Evolutionary conservation across 2,113 vertebrate species (phyloP).

Genomic region (Sylvia atricapilla): DNA sequence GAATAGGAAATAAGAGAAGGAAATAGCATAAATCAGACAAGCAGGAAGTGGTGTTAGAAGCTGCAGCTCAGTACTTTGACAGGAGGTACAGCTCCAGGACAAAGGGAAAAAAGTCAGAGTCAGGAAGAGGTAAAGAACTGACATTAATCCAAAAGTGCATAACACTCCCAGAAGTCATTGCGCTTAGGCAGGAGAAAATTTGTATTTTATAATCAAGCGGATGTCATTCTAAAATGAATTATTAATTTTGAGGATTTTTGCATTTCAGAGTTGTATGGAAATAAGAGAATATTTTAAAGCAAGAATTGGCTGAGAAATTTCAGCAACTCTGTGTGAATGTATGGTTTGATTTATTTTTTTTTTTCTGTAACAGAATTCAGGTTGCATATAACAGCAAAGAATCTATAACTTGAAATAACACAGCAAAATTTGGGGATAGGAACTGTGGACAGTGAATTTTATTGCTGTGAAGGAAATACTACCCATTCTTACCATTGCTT

Average conservation of each 20-base stretch:
- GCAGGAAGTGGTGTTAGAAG: neutral
- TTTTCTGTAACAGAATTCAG: neutral
- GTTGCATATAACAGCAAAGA: neutral
- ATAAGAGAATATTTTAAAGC: neutral
- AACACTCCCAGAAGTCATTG: neutral
- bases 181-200: neutral
- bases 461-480: neutral
- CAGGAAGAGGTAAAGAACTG: neutral
- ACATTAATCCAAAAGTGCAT: neutral
- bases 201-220: neutral
- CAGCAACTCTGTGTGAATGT: neutral
- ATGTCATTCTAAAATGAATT: conserved; percentile 17
- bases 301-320: neutral
- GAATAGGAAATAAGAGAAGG: neutral
- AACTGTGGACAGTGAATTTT: neutral
- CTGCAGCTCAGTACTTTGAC: neutral
- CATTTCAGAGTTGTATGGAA: neutral
- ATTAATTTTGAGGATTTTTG: conserved; percentile 12
- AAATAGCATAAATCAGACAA: neutral
- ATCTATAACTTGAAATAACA: neutral
- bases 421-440: neutral
- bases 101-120: neutral
- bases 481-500: neutral
- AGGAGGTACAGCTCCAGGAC: neutral
- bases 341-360: neutral